Base-by-base conservation (phyloP, 2,888 invertebrate genomes). In the Acleris cristana region DNA sequence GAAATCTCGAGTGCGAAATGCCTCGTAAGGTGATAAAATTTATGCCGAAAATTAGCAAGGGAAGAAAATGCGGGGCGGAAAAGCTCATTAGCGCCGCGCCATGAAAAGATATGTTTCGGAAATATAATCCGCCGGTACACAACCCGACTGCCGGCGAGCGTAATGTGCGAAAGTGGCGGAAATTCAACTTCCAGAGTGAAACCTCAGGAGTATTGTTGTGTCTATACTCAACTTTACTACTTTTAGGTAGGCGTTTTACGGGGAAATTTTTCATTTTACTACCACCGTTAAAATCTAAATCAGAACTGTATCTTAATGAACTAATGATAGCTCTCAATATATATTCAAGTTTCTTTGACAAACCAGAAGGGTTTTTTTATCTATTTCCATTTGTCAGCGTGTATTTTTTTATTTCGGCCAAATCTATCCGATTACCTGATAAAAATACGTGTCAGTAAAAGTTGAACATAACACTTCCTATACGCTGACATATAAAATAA, bases 51-150 rank as follows among this genome's bases (percentile, higher is more conserved):
- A 81, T 81, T 79, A 76, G 73, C 73, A 67, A 44, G 66, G 64
- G 68, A 74, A 72, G 70, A 71, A 73, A 76, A 76, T 67, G 72
- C 69, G 63, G 65, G 30, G 64, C 70, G 72, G 72, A 76, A 78
- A 76, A 75, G 76, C 77, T 81, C 74, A 78, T 80, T 82, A 82
- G 73, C 69, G 69, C 60, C 69, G 73, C 70, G 72, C 60, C 34
- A 62, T 64, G 62, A 56, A 71, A 71, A 69, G 64, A 71, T 70
- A 71, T 63, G 67, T 63, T 71, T 69, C 65, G 64, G 69, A 72
- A 72, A 70, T 57, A 69, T 73, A 70, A 72, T 67, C 59, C 62
- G 63, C 62, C 64, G 49, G 44, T 54, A 65, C 49, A 51, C 66
- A 62, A 62, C 54, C 55, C 19, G 48, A 19, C 19, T 60, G 62